A percentile compares a stretch with the other conserved stretches of the same genome.
Conservation (phyloP, 2,797 vertebrate genomes). For the Octomys mimax region DNA sequence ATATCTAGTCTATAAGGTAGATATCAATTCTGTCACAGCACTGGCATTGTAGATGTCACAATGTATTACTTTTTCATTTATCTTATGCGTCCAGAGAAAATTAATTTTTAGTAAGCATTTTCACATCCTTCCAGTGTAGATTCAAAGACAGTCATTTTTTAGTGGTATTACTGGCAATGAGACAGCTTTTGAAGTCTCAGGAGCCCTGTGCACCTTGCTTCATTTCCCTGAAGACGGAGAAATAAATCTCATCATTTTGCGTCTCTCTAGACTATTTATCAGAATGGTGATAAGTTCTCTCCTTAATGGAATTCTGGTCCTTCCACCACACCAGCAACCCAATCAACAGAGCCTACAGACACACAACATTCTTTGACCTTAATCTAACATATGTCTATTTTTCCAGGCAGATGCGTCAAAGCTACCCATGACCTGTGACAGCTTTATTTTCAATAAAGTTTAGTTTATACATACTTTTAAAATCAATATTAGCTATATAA, state of each 20-base stretch:
- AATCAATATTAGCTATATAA: conserved; percentile 33
- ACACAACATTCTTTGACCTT: conserved; percentile 79
- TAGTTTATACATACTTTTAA: neutral
- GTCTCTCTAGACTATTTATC: conserved; percentile 78
- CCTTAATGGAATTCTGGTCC: conserved; percentile 78
- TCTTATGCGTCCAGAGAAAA: neutral
- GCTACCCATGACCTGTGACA: neutral
- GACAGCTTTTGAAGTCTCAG: conserved; percentile 63
- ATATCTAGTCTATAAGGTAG: neutral
- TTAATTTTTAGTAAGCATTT: neutral
- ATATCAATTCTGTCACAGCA: neutral
- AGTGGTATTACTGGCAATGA: neutral
- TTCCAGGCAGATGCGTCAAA: conserved; percentile 46
- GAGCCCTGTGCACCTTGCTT: neutral
- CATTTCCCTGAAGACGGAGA: neutral
- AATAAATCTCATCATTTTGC: conserved; percentile 77
- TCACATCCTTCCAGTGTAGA: neutral
- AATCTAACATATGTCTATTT: conserved; percentile 54
- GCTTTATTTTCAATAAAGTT: conserved; percentile 26
- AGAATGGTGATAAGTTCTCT: conserved; percentile 75
- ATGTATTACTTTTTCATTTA: neutral
- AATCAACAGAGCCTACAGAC: conserved; percentile 74
- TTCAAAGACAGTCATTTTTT: neutral
- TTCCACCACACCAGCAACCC: conserved; percentile 78
- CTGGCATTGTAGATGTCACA: neutral